These are phyloP conservation scores for Otolemur garnettii DNA, from an alignment of 2,113 vertebrate species.

Conservation along the genomic window DNA sequence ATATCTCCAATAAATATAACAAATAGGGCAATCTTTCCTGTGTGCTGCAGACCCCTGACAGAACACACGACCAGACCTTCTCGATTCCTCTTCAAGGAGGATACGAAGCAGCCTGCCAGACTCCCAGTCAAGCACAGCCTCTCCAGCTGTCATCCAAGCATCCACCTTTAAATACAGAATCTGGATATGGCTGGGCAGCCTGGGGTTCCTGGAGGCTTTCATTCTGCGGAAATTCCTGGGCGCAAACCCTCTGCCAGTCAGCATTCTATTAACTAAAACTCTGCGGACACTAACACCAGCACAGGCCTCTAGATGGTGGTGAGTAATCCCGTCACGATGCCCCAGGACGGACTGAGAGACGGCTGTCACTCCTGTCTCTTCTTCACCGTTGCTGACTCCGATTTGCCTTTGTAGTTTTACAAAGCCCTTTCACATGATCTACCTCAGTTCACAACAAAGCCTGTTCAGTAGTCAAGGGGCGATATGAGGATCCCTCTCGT, in stretches of 20 bases:
- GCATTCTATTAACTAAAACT: conserved; percentile 22
- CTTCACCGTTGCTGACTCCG: background rate
- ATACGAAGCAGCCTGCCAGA: conserved; percentile 49
- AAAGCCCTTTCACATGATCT: background rate
- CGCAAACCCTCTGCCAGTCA: background rate
- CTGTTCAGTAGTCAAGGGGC: background rate
- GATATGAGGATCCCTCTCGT: background rate
- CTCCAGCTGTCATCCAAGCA: conserved; percentile 59
- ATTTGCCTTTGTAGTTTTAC: background rate
- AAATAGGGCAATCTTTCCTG: conserved; percentile 71
- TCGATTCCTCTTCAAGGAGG: conserved; percentile 64
- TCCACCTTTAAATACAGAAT: conserved; percentile 60
- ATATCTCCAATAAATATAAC: conserved; percentile 83
- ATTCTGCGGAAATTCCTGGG: background rate
- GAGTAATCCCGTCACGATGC: background rate
- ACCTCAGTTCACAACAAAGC: background rate
- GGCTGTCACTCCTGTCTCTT: background rate
- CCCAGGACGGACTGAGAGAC: background rate
- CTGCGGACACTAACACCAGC: background rate
- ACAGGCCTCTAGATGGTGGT: background rate
- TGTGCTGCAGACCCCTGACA: conserved; percentile 69
- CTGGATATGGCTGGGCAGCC: background rate
- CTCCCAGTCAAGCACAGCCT: conserved; percentile 67
- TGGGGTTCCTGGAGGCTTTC: background rate
- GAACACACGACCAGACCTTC: conserved; percentile 56